Base-by-base conservation (phyloP, 2,888 invertebrate genomes). In the Platycheirus albimanus region DNA sequence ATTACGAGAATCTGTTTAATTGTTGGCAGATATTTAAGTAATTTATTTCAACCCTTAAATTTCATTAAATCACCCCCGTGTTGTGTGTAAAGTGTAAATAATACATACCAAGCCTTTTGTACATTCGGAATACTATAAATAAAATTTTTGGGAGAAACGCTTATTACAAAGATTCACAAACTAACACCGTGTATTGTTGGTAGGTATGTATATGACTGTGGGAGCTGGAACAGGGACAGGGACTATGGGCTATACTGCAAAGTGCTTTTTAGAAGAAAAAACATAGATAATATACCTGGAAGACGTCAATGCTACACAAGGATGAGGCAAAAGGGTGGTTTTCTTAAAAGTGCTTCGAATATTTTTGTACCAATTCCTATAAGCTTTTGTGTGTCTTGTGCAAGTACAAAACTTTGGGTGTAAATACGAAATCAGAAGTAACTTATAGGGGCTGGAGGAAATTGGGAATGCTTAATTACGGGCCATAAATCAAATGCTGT, bases 1-100 rank as follows among this genome's bases (percentile, higher is more conserved):
- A 72, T 72, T 72, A 72, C 33, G 51, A 20, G 72, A 78, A 72
- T 78, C 66, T 58, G 78, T 72, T 58, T 66, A 78, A 66, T 72
- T 72, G 72, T 58, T 52, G 66, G 43, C 72, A 71, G 56, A 66
- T 78, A 78, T 78, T 77, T 77, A 66, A 66, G 64, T 54, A 70
- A 77, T 77, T 69, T 43, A 64, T 52, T 67, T 72, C 66, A 67
- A 78, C 78, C 78, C 78, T 67, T 45, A 77, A 43, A 58, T 56
- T 72, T 72, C 72, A 72, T 78, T 66, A 58, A 61, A 49, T 58
- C 58, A 71, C 56, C 71, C 64, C 66, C 45, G n/a, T n/a, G n/a
- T n/a, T n/a, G n/a, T n/a, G n/a, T n/a, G n/a, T n/a, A n/a, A 24
- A 51, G 66, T 33, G 24, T 54, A 63, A 63, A 54, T 70, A 69